Conservation (phyloP, 2,888 invertebrate genomes). For the Cistogaster globosa region DNA sequence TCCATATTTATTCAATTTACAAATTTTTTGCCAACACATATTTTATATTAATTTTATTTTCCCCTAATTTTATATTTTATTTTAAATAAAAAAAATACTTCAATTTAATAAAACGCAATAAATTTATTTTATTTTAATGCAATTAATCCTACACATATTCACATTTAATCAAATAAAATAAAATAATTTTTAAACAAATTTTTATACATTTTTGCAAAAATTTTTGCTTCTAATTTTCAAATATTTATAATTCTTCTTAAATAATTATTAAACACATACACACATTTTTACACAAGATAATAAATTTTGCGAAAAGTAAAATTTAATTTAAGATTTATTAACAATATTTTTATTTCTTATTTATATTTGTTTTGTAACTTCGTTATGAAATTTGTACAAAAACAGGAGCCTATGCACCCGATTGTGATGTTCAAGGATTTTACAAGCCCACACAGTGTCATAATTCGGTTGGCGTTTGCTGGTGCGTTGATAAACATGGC, state of each 20-base stretch:
- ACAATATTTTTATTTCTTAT: slow-evolving; percentile 31
- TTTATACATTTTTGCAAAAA: slow-evolving; percentile 27
- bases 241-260: slow-evolving; percentile 39
- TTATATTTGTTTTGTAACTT: slow-evolving; percentile 50
- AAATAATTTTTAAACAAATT: background rate
- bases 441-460: slow-evolving; percentile 95
- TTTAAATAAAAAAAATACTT: slow-evolving; percentile 2
- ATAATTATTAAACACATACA: slow-evolving; percentile 31
- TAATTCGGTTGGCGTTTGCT: slow-evolving; percentile 93
- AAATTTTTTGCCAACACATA: slow-evolving; percentile 13
- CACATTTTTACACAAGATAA: slow-evolving; percentile 16
- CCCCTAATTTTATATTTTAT: slow-evolving; percentile 5
- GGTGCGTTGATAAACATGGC: slow-evolving; percentile 97
- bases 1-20: slow-evolving; percentile 29
- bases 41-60: slow-evolving; percentile 4
- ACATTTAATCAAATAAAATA: slow-evolving; percentile 25
- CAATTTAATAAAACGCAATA: slow-evolving; percentile 10
- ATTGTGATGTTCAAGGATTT: slow-evolving; percentile 93
- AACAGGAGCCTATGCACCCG: slow-evolving; percentile 89
- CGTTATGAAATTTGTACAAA: slow-evolving; percentile 63
- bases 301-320: background rate
- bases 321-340: slow-evolving; percentile 7
- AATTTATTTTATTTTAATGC: slow-evolving; percentile 4
- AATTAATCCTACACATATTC: background rate
- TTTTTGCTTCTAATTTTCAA: slow-evolving; percentile 47